Evolutionary conservation across 2,888 invertebrate species (phyloP).

Genomic region (Clostera curtula): DNA sequence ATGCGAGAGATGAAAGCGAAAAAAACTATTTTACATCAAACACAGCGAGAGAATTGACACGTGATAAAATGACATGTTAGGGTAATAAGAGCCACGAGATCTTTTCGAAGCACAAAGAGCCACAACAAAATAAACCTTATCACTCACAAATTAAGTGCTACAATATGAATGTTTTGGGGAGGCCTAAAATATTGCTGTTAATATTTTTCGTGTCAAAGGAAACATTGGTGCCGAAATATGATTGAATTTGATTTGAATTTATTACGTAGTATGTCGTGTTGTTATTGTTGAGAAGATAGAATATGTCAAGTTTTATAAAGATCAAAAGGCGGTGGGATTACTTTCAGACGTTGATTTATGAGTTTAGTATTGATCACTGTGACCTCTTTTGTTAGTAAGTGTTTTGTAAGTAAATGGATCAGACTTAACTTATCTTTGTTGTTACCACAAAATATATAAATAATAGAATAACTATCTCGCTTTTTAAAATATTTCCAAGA

Average conservation of each 20-base stretch:
- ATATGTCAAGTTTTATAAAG: slow-evolving; percentile 9
- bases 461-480: no score
- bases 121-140: slow-evolving; percentile 3
- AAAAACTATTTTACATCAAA: slow-evolving; percentile 25
- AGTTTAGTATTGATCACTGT: not conserved
- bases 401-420: no score
- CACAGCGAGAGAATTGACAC: slow-evolving; percentile 15
- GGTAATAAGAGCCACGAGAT: slow-evolving; percentile 6
- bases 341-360: not conserved
- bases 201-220: slow-evolving; percentile 18
- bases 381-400: no score
- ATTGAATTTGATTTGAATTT: slow-evolving; percentile 29
- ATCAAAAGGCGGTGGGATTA: not conserved
- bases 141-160: not conserved
- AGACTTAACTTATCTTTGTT: no score
- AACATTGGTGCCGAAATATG: slow-evolving; percentile 21
- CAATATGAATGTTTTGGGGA: not conserved
- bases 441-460: no score
- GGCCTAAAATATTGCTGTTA: slow-evolving; percentile 1
- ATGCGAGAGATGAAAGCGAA: slow-evolving; percentile 12
- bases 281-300: slow-evolving; percentile 16
- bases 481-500: no score
- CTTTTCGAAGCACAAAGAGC: not conserved
- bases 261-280: slow-evolving; percentile 19
- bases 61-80: slow-evolving; percentile 14